These are phyloP conservation scores for Ivindomyrus marchei DNA, from an alignment of 2,113 vertebrate species.

Conservation along the genomic window DNA sequence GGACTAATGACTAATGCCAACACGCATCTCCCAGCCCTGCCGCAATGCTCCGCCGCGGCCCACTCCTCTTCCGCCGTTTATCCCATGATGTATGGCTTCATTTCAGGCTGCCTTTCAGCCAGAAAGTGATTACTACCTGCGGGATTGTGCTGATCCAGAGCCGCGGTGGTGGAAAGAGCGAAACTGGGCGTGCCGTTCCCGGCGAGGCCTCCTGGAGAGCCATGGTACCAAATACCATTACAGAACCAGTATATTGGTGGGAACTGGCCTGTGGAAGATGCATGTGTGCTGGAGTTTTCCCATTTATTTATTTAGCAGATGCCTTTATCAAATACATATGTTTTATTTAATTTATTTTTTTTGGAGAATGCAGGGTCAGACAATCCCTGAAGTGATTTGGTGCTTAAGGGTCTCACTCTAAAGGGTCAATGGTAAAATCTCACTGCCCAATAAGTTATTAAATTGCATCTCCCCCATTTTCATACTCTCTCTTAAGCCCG, in stretches of 20 bases:
- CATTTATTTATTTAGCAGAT: not conserved
- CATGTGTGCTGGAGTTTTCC: not conserved
- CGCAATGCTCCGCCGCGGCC: not conserved
- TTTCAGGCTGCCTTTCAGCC: constrained; percentile 51
- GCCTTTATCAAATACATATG: not conserved
- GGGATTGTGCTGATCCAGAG: constrained; percentile 55
- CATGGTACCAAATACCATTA: not conserved
- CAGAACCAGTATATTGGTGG: not conserved
- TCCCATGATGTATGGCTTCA: constrained; percentile 63
- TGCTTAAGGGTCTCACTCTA: not conserved
- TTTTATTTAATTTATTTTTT: not conserved
- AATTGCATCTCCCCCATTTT: not conserved
- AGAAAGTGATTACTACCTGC: constrained; percentile 59
- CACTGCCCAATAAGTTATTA: not conserved
- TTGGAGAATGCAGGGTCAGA: not conserved
- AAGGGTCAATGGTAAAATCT: not conserved
- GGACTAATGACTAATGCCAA: constrained; percentile 22
- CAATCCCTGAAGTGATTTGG: not conserved
- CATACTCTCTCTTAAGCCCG: not conserved
- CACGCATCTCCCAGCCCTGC: constrained; percentile 41
- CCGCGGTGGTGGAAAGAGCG: constrained; percentile 30
- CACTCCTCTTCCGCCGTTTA: constrained; percentile 36
- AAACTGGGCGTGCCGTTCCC: not conserved
- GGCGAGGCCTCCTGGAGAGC: not conserved
- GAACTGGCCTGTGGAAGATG: not conserved